Evolutionary conservation across 2,797 vertebrate genomes (phyloP).

Genomic region (Anguilla marmorata): DNA sequence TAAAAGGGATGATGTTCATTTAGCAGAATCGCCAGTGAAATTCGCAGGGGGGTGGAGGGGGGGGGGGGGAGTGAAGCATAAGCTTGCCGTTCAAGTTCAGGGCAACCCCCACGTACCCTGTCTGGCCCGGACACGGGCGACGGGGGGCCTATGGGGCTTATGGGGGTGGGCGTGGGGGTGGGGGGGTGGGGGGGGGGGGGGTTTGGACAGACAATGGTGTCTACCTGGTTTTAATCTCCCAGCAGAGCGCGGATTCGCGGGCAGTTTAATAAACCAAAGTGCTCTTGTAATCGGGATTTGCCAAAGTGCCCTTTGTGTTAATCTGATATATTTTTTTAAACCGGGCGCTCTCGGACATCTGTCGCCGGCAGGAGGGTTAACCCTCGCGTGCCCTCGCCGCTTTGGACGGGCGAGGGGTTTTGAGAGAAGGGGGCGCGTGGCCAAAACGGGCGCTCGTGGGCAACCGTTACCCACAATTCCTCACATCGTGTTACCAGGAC

Average conservation of each 20-base stretch:
- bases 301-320: constrained; percentile 80
- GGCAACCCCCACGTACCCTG: not conserved
- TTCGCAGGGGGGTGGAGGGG: constrained; percentile 58
- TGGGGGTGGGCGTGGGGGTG: constrained; percentile 57
- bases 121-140: not conserved
- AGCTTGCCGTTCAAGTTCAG: not conserved
- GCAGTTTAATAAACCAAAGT: constrained; percentile 82
- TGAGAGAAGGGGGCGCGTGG: not conserved
- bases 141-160: not conserved
- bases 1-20: constrained; percentile 67
- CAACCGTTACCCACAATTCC: not conserved
- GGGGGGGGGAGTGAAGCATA: not conserved
- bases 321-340: constrained; percentile 75
- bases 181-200: constrained; percentile 53
- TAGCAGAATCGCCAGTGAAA: constrained; percentile 61
- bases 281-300: constrained; percentile 80
- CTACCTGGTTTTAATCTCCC: constrained; percentile 77
- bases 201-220: constrained; percentile 76
- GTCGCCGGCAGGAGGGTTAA: constrained; percentile 63
- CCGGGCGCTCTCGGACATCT: constrained; percentile 80
- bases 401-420: not conserved
- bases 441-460: not conserved
- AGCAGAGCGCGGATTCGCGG: constrained; percentile 66
- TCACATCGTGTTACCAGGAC: not conserved
- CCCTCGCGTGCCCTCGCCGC: constrained; percentile 40